Evolutionary conservation across 2,888 invertebrate species (phyloP).

Genomic region (Campaea margaritaria): DNA sequence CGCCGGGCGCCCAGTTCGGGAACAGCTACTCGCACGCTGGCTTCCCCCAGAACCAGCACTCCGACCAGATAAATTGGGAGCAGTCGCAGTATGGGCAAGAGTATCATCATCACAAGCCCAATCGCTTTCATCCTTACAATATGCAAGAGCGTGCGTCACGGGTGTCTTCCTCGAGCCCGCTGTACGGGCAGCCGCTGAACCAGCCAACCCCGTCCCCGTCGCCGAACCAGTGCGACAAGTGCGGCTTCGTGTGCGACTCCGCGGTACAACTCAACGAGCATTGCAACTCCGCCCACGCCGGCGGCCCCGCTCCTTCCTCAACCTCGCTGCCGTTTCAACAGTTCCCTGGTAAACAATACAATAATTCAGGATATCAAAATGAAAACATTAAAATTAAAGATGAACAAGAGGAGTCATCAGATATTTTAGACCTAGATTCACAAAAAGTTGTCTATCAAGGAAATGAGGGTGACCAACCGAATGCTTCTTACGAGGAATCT

Average conservation of each 20-base stretch:
- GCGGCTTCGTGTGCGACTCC: conserved; percentile 92
- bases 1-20: conserved; percentile 82
- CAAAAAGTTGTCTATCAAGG: conserved; percentile 94
- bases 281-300: conserved; percentile 88
- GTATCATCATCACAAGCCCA: conserved; percentile 76
- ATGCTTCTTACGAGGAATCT: conserved; percentile 70
- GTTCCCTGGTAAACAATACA: conserved; percentile 80
- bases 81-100: conserved; percentile 79
- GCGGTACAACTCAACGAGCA: conserved; percentile 91
- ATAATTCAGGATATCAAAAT: conserved; percentile 73
- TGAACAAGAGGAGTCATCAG: conserved; percentile 90
- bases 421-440: conserved; percentile 94
- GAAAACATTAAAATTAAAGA: conserved; percentile 84
- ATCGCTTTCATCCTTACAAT: conserved; percentile 81
- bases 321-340: conserved; percentile 83
- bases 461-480: conserved; percentile 81
- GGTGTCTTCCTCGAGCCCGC: conserved; percentile 83
- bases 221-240: conserved; percentile 93
- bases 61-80: conserved; percentile 80
- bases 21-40: conserved; percentile 80
- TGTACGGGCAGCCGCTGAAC: conserved; percentile 85
- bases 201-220: conserved; percentile 90
- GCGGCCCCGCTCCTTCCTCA: conserved; percentile 70
- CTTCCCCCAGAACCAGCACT: conserved; percentile 79
- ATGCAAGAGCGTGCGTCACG: conserved; percentile 83